Base-by-base conservation (phyloP, 2,888 invertebrate genomes). In the Piscicola geometra region DNA sequence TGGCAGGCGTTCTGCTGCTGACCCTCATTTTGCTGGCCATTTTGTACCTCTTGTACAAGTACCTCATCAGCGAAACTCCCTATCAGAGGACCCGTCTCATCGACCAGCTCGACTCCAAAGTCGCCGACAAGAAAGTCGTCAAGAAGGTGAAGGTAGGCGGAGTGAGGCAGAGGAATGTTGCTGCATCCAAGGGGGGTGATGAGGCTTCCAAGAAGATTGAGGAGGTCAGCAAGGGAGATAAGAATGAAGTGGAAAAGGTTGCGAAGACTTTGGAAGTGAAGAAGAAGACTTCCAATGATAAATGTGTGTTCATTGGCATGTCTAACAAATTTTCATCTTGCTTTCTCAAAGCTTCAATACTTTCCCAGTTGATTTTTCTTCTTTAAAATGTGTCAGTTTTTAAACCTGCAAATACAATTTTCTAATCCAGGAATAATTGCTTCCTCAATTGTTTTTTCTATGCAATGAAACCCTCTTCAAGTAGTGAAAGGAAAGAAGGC, bases 11-110 rank as follows among this genome's bases (percentile, higher is more conserved):
- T 1, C 1, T 71, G 28, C 28, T 41, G 2, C 47, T 71, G 52
- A 50, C 71, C 30, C 28, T 50, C 2, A 32, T 71, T 12, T 33
- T 32, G 9, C 30, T 71, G 50, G 50, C 71, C 52, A 71, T 71
- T 50, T 52, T 71, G 28, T 71, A 71, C 36, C 28, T 73, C 28
- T 33, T 73, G 2, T 64, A 73, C 64, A 73, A 73, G 33, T 73
- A 52, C 25, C 41, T 64, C n/a, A 73, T 73, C 33, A 35, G 41
- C 15, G 73, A 73, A 35, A 73, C 73, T 0, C 73, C 73, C 0
- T 73, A 73, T 28, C 73, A 73, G 41, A 56, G 41, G 25, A 73
- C 73, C 33, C 1, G 12, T 12, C 73, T 73, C n/a, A 1, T 73
- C 12, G 32, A 60, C 21, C 56, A 73, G 15, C 25, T 64, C 1